These are phyloP conservation scores for Palythoa grandiflora DNA, from an alignment of 92 coral and sea anemone genomes.

Conservation along the genomic window DNA sequence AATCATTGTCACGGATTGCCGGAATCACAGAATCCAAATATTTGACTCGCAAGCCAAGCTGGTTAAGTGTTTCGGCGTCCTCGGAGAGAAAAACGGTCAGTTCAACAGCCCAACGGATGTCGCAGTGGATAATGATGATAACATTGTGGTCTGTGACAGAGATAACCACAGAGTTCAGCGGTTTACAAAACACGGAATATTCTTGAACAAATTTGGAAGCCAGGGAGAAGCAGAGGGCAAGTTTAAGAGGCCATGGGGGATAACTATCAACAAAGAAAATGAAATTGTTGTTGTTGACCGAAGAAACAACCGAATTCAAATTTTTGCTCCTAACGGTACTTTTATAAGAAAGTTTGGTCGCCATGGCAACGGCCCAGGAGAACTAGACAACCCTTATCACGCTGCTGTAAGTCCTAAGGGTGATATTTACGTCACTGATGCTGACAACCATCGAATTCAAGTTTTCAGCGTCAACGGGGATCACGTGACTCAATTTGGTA, in stretches of 20 bases:
- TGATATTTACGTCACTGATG: slow-evolving; percentile 91
- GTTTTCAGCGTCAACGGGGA: slow-evolving; percentile 85
- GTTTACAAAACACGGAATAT: slow-evolving; percentile 85
- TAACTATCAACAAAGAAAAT: slow-evolving; percentile 75
- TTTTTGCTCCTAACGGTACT: slow-evolving; percentile 80
- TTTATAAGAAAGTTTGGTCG: slow-evolving; percentile 80
- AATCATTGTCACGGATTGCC: slow-evolving; percentile 92
- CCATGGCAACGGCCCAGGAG: slow-evolving; percentile 79
- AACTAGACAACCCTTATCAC: slow-evolving; percentile 90
- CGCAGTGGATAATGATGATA: slow-evolving; percentile 77
- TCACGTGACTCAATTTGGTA: slow-evolving; percentile 80
- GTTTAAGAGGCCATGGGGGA: slow-evolving; percentile 97
- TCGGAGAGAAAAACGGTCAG: slow-evolving; percentile 93
- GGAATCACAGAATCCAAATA: slow-evolving; percentile 93
- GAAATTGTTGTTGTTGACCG: slow-evolving; percentile 90
- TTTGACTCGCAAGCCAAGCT: slow-evolving; percentile 78
- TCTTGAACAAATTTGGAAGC: slow-evolving; percentile 89
- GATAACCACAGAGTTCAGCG: slow-evolving; percentile 96
- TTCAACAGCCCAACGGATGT: slow-evolving; percentile 94
- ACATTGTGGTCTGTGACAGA: slow-evolving; percentile 90
- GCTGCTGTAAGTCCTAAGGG: slow-evolving; percentile 81
- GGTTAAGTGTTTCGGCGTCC: slow-evolving; percentile 83
- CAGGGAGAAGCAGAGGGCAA: slow-evolving; percentile 76
- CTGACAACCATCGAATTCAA: slow-evolving; percentile 93
- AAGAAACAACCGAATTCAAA: slow-evolving; percentile 84